These are phyloP conservation scores for Wiebesia pumilae DNA, from an alignment of 1,140 invertebrate genomes.

Conservation along the genomic window DNA sequence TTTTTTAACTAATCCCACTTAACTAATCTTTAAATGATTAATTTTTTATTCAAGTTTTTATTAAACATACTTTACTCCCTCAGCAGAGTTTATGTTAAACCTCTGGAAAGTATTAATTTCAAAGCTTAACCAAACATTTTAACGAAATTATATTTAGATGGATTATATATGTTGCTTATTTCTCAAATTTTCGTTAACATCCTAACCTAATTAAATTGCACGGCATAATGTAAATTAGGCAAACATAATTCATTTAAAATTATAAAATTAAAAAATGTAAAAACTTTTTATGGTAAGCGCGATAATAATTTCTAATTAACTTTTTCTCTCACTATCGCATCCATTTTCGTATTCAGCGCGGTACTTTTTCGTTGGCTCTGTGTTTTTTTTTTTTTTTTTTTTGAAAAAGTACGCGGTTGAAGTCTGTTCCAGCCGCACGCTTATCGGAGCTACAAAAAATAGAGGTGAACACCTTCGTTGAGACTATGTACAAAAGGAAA, in stretches of 20 bases:
- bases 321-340: neutral
- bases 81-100: too few species aligned
- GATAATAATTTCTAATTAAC: conserved; percentile 19
- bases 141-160: neutral
- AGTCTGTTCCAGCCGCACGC: neutral
- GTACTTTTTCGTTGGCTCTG: neutral
- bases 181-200: neutral
- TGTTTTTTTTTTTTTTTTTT: neutral
- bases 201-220: neutral
- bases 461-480: neutral
- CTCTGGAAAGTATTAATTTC: too few species aligned
- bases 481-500: neutral
- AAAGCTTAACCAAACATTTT: neutral
- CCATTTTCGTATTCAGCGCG: neutral
- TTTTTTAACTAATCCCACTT: too few species aligned
- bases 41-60: too few species aligned
- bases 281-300: neutral
- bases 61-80: too few species aligned
- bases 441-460: too few species aligned
- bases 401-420: neutral
- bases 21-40: too few species aligned
- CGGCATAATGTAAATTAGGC: neutral
- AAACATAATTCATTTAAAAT: neutral
- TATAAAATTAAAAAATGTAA: neutral
- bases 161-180: neutral